A percentile compares a stretch with the other conserved stretches of the same genome.
Conservation (phyloP, 2,797 vertebrate genomes). For the Menidia menidia region DNA sequence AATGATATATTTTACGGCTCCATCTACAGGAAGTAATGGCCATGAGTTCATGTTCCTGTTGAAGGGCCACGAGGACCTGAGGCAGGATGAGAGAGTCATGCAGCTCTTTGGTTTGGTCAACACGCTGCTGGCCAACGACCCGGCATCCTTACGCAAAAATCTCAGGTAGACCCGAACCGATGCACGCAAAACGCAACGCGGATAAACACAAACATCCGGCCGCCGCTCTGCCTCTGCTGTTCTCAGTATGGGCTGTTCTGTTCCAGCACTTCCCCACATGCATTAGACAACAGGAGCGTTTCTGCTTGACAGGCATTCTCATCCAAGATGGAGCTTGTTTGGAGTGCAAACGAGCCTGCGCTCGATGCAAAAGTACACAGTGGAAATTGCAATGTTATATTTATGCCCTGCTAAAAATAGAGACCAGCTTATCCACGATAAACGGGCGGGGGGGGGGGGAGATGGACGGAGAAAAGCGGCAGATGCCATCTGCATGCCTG, state of each 20-base stretch:
- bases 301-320: not conserved
- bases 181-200: not conserved
- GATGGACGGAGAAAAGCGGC: not conserved
- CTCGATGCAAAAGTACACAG: not conserved
- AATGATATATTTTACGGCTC: constrained; percentile 51
- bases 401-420: not conserved
- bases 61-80: constrained; percentile 97
- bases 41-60: constrained; percentile 99
- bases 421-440: not conserved
- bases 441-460: not conserved
- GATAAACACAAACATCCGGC: not conserved
- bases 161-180: constrained; percentile 85
- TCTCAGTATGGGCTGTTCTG: not conserved
- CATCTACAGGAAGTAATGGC: constrained; percentile 93
- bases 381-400: not conserved
- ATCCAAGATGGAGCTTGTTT: not conserved
- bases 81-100: constrained; percentile 98
- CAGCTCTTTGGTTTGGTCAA: constrained; percentile 98
- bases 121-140: constrained; percentile 96
- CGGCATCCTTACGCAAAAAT: constrained; percentile 97
- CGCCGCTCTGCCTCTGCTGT: too few relatives aligned
- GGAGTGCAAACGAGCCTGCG: not conserved
- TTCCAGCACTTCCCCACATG: not conserved
- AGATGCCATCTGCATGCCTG: not conserved
- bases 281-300: not conserved